Percentiles rank a stretch among this genome's conserved stretches.
Evolutionary conservation across 1,140 invertebrate genomes (phyloP).

Genomic region (Watersipora subatra): DNA sequence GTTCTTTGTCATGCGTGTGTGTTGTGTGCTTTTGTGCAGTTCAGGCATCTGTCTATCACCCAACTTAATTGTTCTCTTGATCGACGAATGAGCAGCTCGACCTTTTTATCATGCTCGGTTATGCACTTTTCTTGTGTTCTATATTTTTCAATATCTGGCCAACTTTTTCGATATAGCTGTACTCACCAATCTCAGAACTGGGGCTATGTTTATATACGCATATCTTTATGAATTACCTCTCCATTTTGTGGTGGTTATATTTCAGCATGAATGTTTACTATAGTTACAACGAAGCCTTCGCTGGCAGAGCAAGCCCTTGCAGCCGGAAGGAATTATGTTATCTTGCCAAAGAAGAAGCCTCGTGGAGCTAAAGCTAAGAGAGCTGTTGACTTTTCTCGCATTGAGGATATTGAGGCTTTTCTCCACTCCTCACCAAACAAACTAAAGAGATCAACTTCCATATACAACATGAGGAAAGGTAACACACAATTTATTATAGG

Average conservation of each 20-base stretch:
- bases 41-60: no score
- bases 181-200: no score
- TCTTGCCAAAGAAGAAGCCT: conserved; percentile 28
- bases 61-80: no score
- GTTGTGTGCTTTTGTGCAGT: no score
- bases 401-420: conserved; percentile 31
- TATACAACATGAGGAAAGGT: conserved; percentile 17
- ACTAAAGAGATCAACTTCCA: conserved; percentile 18
- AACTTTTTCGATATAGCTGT: no score
- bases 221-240: no score
- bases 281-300: conserved; percentile 18
- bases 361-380: conserved; percentile 20
- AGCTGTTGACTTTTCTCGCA: conserved; percentile 20
- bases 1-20: no score
- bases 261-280: background rate
- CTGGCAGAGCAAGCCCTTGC: conserved; percentile 29
- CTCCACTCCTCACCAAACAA: conserved; percentile 15
- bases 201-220: no score
- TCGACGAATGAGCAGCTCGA: no score
- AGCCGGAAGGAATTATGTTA: conserved; percentile 33
- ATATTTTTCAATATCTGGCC: no score
- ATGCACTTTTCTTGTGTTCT: background rate
- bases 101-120: background rate
- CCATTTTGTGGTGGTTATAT: no score
- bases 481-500: conserved; percentile 23